Evolutionary conservation across 2,113 vertebrate species (phyloP).

Genomic region (Myrmecobius fasciatus): DNA sequence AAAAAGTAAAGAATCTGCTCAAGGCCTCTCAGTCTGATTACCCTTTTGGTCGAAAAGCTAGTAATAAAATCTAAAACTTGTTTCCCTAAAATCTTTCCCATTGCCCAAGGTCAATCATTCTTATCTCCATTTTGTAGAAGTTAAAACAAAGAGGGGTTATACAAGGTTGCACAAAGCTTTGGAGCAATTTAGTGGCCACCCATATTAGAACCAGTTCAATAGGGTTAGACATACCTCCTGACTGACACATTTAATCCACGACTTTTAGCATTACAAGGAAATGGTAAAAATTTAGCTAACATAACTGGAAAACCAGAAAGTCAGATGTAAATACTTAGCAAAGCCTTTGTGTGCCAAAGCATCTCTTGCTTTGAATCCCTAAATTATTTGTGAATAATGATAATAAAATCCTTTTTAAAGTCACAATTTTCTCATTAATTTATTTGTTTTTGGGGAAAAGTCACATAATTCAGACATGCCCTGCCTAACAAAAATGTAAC

Average conservation of each 20-base stretch:
- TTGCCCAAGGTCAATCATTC: background rate
- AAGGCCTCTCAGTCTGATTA: background rate
- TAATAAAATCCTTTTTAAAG: slow-evolving; percentile 4
- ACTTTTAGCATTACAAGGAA: background rate
- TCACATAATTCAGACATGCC: background rate
- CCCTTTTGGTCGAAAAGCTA: background rate
- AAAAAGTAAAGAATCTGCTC: background rate
- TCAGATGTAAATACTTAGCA: slow-evolving; percentile 5
- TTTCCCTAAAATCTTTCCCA: background rate
- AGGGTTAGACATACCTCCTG: background rate
- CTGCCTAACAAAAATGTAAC: background rate
- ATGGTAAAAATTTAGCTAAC: slow-evolving; percentile 3
- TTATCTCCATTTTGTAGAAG: background rate
- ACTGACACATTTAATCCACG: background rate
- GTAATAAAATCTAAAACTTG: background rate
- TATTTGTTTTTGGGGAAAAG: background rate
- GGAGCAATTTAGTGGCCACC: background rate
- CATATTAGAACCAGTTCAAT: background rate
- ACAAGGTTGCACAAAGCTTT: background rate
- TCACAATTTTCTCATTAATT: slow-evolving; percentile 14
- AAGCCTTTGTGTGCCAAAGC: background rate
- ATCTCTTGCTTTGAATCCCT: background rate
- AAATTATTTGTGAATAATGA: slow-evolving; percentile 3
- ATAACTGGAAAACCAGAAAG: background rate
- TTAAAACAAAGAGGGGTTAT: background rate